These are phyloP conservation scores for Folsomia candida DNA, from an alignment of 2,888 invertebrate genomes.

Conservation along the genomic window DNA sequence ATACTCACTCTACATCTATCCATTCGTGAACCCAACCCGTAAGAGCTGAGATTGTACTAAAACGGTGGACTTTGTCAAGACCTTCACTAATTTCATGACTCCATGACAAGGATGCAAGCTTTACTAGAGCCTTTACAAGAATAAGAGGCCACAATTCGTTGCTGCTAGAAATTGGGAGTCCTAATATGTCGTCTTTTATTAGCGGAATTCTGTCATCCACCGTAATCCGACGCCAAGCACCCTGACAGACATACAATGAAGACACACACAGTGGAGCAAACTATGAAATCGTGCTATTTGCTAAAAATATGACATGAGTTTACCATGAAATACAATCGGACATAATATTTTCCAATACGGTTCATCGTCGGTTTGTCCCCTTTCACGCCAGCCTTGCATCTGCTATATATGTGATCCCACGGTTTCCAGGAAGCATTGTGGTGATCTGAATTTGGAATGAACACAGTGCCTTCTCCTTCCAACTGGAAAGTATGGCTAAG, in stretches of 20 bases:
- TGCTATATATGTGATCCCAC: slow-evolving; percentile 39
- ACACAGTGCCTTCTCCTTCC: slow-evolving; percentile 31
- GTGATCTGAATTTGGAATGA: slow-evolving; percentile 27
- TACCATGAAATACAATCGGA: slow-evolving; percentile 37
- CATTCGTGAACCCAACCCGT: slow-evolving; percentile 41
- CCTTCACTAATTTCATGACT: neutral
- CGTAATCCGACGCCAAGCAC: slow-evolving; percentile 35
- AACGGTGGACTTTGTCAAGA: slow-evolving; percentile 8
- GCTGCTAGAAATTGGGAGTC: slow-evolving; percentile 25
- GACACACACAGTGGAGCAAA: neutral
- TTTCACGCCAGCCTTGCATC: slow-evolving; percentile 28
- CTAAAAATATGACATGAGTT: neutral
- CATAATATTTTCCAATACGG: slow-evolving; percentile 34
- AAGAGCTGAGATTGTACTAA: slow-evolving; percentile 32
- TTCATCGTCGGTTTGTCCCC: slow-evolving; percentile 25
- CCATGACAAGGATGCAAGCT: slow-evolving; percentile 28
- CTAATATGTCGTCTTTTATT: slow-evolving; percentile 18
- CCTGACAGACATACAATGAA: slow-evolving; percentile 8
- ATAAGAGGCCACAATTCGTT: slow-evolving; percentile 40
- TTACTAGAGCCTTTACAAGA: slow-evolving; percentile 36
- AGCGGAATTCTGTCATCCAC: slow-evolving; percentile 41
- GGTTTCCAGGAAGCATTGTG: slow-evolving; percentile 31
- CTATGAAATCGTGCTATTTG: neutral
- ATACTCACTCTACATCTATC: slow-evolving; percentile 24
- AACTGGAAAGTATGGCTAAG: slow-evolving; percentile 29